Conservation (phyloP, 2,113 vertebrate genomes). For the Actenoides lindsayi region DNA sequence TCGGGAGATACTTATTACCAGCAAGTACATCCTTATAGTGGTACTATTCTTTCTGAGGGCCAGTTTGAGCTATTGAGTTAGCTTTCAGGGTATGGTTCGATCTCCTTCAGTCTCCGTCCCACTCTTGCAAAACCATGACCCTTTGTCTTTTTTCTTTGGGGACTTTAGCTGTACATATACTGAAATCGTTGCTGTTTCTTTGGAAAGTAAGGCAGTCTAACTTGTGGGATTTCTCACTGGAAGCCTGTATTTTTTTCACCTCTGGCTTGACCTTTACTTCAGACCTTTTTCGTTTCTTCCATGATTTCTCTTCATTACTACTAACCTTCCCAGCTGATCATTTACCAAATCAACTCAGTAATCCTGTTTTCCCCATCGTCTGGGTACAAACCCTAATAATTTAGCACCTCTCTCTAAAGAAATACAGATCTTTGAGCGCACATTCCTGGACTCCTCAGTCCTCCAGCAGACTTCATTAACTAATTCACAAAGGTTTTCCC, state of each 20-base stretch:
- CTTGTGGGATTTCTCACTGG: background rate
- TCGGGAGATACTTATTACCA: background rate
- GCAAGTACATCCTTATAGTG: background rate
- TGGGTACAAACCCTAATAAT: background rate
- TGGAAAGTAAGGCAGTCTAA: background rate
- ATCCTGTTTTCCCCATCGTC: background rate
- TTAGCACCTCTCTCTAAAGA: background rate
- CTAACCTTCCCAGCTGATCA: background rate
- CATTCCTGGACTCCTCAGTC: background rate
- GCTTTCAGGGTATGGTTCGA: background rate
- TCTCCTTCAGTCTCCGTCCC: background rate
- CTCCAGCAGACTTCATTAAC: rapidly evolving
- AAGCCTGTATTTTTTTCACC: background rate
- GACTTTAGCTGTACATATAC: background rate
- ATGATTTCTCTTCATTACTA: background rate
- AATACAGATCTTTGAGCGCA: background rate
- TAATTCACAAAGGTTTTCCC: background rate
- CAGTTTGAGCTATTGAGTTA: background rate
- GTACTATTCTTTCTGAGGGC: background rate
- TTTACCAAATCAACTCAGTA: background rate
- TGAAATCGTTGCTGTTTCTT: background rate
- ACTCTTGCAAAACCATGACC: background rate
- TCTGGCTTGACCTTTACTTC: background rate
- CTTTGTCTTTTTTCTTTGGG: background rate
- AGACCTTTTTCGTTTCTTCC: background rate